Percentiles rank a stretch among this genome's conserved stretches.
These are phyloP conservation scores for Crenuchus spilurus DNA, from an alignment of 2,797 vertebrate genomes.

Conservation along the genomic window DNA sequence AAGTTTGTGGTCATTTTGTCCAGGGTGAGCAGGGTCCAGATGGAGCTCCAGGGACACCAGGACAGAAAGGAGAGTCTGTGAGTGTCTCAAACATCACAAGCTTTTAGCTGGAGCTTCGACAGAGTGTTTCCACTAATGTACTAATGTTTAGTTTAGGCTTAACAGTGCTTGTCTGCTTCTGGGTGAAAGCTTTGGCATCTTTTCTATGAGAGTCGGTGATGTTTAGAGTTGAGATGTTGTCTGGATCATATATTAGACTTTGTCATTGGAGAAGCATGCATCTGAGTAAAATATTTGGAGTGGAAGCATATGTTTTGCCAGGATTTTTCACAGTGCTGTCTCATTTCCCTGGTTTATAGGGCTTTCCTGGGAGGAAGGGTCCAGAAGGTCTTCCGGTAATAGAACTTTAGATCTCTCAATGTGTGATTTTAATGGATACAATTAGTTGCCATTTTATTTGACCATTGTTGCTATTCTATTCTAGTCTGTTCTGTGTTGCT, in stretches of 20 bases:
- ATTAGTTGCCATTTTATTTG: background rate
- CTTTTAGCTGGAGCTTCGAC: background rate
- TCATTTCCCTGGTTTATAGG: conserved; percentile 67
- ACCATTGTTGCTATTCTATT: too few species aligned
- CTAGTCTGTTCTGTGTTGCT: background rate
- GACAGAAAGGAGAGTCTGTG: conserved; percentile 42
- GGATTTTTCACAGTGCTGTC: background rate
- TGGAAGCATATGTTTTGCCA: background rate
- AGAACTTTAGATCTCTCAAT: background rate
- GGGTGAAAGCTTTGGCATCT: background rate
- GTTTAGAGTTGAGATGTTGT: background rate
- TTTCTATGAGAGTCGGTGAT: background rate
- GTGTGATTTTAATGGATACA: background rate
- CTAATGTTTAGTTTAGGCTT: conserved; percentile 31
- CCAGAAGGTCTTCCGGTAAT: conserved; percentile 75
- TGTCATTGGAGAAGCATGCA: conserved; percentile 17
- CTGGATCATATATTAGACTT: background rate
- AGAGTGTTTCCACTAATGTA: conserved; percentile 6
- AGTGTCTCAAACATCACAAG: conserved; percentile 11
- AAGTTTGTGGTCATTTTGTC: background rate
- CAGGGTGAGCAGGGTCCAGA: conserved; percentile 46
- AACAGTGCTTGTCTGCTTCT: background rate
- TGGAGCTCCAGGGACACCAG: conserved; percentile 9
- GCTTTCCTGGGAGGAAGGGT: conserved; percentile 78
- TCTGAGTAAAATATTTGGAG: conserved; percentile 24